phyloP scores from a whole-genome alignment of 2,113 vertebrate genomes.

The Passer domesticus region DNA sequence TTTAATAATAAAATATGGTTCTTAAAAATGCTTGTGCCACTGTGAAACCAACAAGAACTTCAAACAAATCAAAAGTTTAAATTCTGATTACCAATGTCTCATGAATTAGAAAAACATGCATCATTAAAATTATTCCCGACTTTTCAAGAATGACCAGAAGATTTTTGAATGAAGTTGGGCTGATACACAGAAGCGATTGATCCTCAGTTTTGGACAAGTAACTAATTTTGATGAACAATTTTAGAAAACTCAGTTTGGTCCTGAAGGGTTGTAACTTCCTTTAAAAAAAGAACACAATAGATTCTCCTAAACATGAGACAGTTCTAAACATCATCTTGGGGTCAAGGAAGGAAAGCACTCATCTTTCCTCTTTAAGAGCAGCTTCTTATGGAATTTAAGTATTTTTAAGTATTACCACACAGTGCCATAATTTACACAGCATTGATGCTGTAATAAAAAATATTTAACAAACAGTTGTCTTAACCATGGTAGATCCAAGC shows the following conservation, averaged over 20 bases:
- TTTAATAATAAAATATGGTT: not conserved
- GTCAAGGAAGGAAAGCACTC: not conserved
- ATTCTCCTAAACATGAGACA: not conserved
- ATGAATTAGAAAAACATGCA: not conserved
- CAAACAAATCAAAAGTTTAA: not conserved
- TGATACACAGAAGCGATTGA: not conserved
- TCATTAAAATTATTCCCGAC: not conserved
- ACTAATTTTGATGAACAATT: not conserved
- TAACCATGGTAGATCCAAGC: not conserved
- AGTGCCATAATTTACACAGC: fast-evolving
- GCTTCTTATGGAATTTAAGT: not conserved
- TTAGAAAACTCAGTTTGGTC: not conserved
- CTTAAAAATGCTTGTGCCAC: not conserved
- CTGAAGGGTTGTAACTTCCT: not conserved
- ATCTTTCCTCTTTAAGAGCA: not conserved
- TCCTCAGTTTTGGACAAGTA: not conserved
- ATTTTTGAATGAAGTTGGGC: not conserved
- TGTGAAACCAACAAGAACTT: not conserved
- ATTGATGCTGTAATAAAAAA: too few relatives aligned
- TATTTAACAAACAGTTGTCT: not conserved
- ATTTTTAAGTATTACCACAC: not conserved
- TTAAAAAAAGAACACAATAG: not conserved
- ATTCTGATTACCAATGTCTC: not conserved
- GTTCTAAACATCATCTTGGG: not conserved
- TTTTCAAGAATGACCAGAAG: not conserved